Evolutionary conservation across 2,113 vertebrate species (phyloP).

Genomic region (Vulpes ferrilata): DNA sequence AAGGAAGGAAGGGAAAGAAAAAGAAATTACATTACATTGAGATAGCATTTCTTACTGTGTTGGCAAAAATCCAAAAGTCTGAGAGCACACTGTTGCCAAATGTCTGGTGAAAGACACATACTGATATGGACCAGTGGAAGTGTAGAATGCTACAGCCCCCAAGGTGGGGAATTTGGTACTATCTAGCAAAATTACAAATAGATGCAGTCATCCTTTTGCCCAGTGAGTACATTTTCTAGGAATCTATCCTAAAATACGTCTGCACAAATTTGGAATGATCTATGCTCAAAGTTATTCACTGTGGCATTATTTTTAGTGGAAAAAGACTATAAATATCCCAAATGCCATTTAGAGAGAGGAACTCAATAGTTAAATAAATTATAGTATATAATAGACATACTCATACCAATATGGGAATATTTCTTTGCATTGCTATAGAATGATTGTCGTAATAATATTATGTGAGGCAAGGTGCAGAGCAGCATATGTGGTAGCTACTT

Average conservation of each 20-base stretch:
- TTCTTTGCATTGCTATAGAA: neutral
- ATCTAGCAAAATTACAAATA: neutral
- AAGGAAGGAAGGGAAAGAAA: neutral
- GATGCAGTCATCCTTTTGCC: neutral
- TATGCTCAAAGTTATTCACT: neutral
- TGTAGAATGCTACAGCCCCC: neutral
- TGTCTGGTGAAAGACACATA: neutral
- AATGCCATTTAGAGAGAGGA: neutral
- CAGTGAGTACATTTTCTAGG: neutral
- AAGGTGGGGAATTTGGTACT: neutral
- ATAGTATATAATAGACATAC: neutral
- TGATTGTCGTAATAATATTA: neutral
- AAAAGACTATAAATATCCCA: slow-evolving; percentile 6
- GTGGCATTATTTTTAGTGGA: slow-evolving; percentile 32
- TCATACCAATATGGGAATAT: neutral
- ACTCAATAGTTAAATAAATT: neutral
- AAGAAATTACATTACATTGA: neutral
- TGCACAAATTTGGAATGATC: slow-evolving; percentile 6
- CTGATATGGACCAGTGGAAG: neutral
- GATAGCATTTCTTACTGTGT: neutral
- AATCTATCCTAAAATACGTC: slow-evolving; percentile 21
- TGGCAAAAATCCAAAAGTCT: slow-evolving; percentile 21
- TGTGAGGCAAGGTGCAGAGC: neutral
- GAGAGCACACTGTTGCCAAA: neutral
- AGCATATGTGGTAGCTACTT: neutral